phyloP scores from a whole-genome alignment of 2,113 vertebrate genomes.

The Paramormyrops kingsleyae region DNA sequence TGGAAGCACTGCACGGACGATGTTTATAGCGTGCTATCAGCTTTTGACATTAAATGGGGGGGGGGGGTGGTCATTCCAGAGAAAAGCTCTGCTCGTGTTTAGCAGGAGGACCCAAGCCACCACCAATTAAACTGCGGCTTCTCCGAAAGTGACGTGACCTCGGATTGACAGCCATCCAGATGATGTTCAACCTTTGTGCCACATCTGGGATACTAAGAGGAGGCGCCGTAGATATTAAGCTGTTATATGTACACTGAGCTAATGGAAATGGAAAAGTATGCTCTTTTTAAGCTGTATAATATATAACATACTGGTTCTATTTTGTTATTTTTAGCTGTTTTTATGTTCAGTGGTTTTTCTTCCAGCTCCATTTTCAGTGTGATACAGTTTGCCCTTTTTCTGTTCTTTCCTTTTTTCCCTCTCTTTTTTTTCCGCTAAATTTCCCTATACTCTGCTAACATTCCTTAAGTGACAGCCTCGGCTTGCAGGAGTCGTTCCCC shows the following conservation, averaged over 20 bases:
- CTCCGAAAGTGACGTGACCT: background rate
- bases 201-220: background rate
- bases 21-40: background rate
- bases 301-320: background rate
- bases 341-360: background rate
- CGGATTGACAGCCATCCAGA: no score
- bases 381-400: background rate
- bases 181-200: background rate
- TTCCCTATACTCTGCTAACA: background rate
- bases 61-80: background rate
- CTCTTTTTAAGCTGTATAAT: background rate
- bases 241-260: background rate
- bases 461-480: background rate
- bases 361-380: background rate
- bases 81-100: background rate
- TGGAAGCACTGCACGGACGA: background rate
- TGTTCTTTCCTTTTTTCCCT: background rate
- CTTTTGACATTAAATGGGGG: background rate
- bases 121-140: background rate
- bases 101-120: background rate
- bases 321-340: background rate
- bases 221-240: background rate
- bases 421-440: background rate
- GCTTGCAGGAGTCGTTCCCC: background rate
- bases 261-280: background rate